Percentiles rank a stretch among this genome's conserved stretches.
Evolutionary conservation across 2,888 invertebrate genomes (phyloP).

Genomic region (Encarsia formosa): DNA sequence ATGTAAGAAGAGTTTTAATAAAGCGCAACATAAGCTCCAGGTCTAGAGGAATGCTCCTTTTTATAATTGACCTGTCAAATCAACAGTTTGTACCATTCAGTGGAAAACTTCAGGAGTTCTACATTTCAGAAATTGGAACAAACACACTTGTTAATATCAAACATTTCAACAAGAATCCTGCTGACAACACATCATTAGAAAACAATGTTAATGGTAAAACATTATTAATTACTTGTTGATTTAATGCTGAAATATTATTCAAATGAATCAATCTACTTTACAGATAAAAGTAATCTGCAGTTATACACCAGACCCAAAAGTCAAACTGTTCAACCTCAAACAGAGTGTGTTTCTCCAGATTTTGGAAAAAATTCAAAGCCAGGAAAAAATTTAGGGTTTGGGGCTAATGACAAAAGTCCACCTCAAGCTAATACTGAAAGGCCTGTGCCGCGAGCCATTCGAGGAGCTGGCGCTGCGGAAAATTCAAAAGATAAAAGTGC

Average conservation of each 20-base stretch:
- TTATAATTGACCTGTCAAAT: conserved; percentile 49
- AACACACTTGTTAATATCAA: conserved; percentile 43
- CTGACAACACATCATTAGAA: conserved; percentile 6
- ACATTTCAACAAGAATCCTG: conserved; percentile 8
- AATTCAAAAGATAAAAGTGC: conserved; percentile 28
- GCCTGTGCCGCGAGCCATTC: conserved; percentile 35
- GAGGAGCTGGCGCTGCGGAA: conserved; percentile 38
- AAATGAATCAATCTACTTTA: conserved; percentile 6
- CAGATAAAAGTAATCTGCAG: conserved; percentile 6
- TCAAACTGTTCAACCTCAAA: not conserved
- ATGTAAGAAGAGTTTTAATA: conserved; percentile 43
- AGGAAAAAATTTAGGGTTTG: conserved; percentile 12
- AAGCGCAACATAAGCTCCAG: conserved; percentile 42
- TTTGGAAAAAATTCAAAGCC: conserved; percentile 22
- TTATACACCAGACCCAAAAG: not conserved
- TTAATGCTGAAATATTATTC: not conserved
- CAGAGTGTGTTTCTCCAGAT: conserved; percentile 12
- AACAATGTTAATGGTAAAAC: conserved; percentile 13
- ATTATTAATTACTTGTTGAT: not conserved
- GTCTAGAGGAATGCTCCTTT: conserved; percentile 48
- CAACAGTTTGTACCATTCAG: conserved; percentile 46
- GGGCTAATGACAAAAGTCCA: conserved; percentile 14
- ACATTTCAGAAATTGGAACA: conserved; percentile 4
- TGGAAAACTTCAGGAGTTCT: conserved; percentile 37
- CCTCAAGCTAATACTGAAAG: conserved; percentile 16